A percentile compares a stretch with the other conserved stretches of the same genome.
phyloP scores from a whole-genome alignment of 2,113 vertebrate species.

The Mobula birostris region DNA sequence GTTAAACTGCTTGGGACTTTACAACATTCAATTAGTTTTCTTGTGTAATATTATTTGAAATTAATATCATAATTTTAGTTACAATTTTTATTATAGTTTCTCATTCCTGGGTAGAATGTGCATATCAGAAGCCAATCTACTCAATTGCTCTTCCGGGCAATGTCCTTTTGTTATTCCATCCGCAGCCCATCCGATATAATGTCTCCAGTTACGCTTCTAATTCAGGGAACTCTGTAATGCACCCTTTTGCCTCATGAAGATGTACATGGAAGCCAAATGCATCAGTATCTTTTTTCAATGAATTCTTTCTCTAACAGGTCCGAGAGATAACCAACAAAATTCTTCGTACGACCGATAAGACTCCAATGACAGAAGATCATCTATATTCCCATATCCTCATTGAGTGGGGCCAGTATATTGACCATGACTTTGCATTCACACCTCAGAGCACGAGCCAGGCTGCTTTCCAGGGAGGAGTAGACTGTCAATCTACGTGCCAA shows the following conservation, averaged over 20 bases:
- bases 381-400: slow-evolving; percentile 74
- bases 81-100: background rate
- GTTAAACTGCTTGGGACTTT: too few relatives aligned
- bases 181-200: background rate
- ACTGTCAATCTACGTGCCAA: slow-evolving; percentile 64
- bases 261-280: background rate
- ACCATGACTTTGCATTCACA: slow-evolving; percentile 81
- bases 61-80: background rate
- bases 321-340: slow-evolving; percentile 71
- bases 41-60: background rate
- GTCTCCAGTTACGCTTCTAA: background rate
- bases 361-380: slow-evolving; percentile 57
- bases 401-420: slow-evolving; percentile 88
- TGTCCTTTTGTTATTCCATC: background rate
- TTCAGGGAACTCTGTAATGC: background rate
- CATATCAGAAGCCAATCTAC: background rate
- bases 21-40: background rate
- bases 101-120: background rate
- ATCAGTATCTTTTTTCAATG: background rate
- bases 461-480: slow-evolving; percentile 42
- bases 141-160: background rate
- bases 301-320: slow-evolving; percentile 56
- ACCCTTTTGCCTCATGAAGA: too few relatives aligned
- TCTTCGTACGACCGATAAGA: slow-evolving; percentile 56
- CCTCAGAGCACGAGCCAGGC: slow-evolving; percentile 65